Percentiles rank a stretch among this genome's conserved stretches.
phyloP scores from a whole-genome alignment of 2,797 vertebrate species.

The Prunella strophiata region DNA sequence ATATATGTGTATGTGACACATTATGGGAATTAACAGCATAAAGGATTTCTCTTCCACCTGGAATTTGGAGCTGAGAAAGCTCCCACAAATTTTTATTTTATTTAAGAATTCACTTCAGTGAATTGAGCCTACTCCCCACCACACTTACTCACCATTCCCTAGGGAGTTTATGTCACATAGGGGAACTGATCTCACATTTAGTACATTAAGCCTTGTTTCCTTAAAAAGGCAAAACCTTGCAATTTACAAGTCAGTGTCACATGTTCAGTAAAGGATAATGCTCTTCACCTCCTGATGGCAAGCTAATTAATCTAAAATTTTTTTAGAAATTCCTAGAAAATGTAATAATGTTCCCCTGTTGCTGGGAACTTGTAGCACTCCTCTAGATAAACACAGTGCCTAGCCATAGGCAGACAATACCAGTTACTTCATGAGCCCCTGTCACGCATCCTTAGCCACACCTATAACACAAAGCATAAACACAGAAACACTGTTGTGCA shows the following conservation, averaged over 20 bases:
- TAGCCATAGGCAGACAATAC: neutral
- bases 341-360: neutral
- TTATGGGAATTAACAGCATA: neutral
- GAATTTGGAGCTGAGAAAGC: neutral
- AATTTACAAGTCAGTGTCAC: neutral
- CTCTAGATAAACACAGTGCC: neutral
- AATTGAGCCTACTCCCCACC: neutral
- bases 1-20: fast-evolving
- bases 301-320: neutral
- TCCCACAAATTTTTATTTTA: neutral
- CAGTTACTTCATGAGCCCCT: no score
- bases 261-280: neutral
- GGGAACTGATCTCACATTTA: neutral
- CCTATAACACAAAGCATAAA: neutral
- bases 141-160: neutral
- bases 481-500: neutral
- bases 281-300: neutral
- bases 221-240: neutral
- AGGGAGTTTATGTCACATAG: neutral
- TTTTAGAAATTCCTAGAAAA: neutral
- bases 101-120: neutral
- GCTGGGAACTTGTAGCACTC: neutral
- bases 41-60: neutral
- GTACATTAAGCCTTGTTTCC: neutral
- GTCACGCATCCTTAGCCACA: fast-evolving